phyloP scores from a whole-genome alignment of 2,888 invertebrate species.

The Catocala sponsa region DNA sequence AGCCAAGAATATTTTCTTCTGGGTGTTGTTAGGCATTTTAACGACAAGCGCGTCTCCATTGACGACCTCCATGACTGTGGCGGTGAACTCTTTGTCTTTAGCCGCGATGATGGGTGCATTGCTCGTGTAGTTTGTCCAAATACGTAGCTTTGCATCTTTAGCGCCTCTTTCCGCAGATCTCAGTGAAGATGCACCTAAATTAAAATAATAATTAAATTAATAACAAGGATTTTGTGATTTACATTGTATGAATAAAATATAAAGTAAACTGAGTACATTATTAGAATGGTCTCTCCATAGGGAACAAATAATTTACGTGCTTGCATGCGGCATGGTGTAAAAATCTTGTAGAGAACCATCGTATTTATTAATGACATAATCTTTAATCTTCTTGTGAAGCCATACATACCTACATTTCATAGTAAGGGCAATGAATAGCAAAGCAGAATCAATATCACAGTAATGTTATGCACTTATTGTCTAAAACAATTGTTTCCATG shows the following conservation, averaged over 20 bases:
- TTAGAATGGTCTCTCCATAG: no score
- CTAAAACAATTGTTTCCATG: no score
- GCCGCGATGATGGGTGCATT: conserved; percentile 91
- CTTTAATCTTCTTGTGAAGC: not conserved
- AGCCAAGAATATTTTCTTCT: conserved; percentile 97
- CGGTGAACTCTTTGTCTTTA: conserved; percentile 94
- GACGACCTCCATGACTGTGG: conserved; percentile 95
- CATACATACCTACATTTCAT: not conserved
- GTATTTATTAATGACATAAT: no score
- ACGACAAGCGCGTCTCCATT: conserved; percentile 98
- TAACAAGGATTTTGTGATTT: no score
- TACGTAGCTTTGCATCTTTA: conserved; percentile 94
- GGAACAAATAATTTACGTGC: no score
- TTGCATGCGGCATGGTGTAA: no score
- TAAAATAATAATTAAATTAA: not conserved
- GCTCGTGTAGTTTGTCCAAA: conserved; percentile 97
- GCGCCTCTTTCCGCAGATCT: conserved; percentile 95
- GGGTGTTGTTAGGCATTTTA: conserved; percentile 92
- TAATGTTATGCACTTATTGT: no score
- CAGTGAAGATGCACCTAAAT: conserved; percentile 92
- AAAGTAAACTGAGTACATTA: no score
- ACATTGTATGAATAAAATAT: no score
- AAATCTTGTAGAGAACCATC: no score
- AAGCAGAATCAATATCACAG: no score
- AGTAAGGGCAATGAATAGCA: no score